Percentiles rank a stretch among this genome's conserved stretches.
Evolutionary conservation across 2,113 vertebrate genomes (phyloP).

Genomic region (Semicossyphus pulcher): DNA sequence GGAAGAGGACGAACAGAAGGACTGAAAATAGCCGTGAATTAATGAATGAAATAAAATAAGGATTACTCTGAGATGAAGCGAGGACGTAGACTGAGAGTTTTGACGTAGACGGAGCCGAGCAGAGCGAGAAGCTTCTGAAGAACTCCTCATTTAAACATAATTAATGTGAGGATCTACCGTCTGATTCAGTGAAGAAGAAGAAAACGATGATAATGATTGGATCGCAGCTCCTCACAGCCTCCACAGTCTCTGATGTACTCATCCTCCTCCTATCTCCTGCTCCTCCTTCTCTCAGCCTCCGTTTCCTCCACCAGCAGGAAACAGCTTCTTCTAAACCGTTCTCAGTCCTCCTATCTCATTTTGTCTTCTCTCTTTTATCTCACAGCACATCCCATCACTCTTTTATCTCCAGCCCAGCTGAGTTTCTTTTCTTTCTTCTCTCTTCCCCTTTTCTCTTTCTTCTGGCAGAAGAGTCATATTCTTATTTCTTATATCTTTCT

Average conservation of each 20-base stretch:
- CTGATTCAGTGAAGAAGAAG: conserved; percentile 21
- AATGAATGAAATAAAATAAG: not conserved
- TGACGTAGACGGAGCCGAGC: conserved; percentile 1
- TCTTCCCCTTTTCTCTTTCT: not conserved
- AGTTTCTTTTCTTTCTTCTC: not conserved
- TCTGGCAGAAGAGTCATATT: too few relatives aligned
- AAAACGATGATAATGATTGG: conserved; percentile 18
- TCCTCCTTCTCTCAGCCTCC: too few relatives aligned
- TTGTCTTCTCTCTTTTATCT: conserved; percentile 5
- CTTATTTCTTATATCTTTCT: too few relatives aligned
- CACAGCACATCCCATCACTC: not conserved
- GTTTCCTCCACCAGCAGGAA: conserved; percentile 15
- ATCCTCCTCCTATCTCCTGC: conserved; percentile 4
- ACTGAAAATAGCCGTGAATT: not conserved
- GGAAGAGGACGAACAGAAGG: not conserved
- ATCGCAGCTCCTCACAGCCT: conserved; percentile 2
- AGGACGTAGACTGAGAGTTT: not conserved
- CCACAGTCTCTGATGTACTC: conserved; percentile 16
- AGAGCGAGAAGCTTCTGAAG: conserved; percentile 14
- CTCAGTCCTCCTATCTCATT: not conserved
- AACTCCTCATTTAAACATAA: conserved; percentile 25
- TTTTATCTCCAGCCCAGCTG: not conserved
- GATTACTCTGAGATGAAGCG: not conserved
- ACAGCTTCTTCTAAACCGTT: not conserved
- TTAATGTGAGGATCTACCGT: conserved; percentile 30